phyloP scores from a whole-genome alignment of 2,797 vertebrate species.

The Sebastes nivosus region DNA sequence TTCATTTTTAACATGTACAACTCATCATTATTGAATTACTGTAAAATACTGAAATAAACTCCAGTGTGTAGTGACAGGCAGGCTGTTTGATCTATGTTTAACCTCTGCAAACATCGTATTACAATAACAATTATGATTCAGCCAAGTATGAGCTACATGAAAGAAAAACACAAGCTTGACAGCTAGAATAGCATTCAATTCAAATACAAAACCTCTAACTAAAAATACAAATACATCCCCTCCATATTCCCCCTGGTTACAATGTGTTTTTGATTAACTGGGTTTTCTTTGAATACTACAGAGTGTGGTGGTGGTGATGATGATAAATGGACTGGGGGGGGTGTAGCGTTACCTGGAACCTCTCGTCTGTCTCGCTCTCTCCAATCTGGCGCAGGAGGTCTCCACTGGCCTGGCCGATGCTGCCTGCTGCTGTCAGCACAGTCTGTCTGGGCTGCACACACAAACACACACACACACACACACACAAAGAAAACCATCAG shows the following conservation, averaged over 20 bases:
- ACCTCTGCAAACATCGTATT: not conserved
- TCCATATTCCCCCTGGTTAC: not conserved
- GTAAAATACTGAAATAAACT: not conserved
- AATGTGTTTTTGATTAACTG: constrained; percentile 29
- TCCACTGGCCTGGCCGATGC: constrained; percentile 97
- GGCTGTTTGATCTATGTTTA: not conserved
- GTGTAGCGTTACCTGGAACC: constrained; percentile 90
- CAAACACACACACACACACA: not conserved
- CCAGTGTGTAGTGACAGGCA: not conserved
- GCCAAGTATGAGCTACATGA: not conserved
- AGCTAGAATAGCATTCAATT: not conserved
- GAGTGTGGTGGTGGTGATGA: not conserved
- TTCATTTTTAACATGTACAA: not conserved
- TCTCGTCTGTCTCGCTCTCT: constrained; percentile 94
- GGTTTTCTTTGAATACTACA: constrained; percentile 1
- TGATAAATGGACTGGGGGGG: constrained; percentile 3
- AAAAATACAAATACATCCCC: not conserved
- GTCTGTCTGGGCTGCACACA: constrained; percentile 92
- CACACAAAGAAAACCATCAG: constrained; percentile 5
- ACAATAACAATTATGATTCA: not conserved
- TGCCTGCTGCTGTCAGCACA: constrained; percentile 95
- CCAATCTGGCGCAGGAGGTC: constrained; percentile 97
- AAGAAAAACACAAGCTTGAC: not conserved
- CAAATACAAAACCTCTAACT: not conserved
- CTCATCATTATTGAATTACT: not conserved